A percentile compares a stretch with the other conserved stretches of the same genome.
These are phyloP conservation scores for Ibidorhyncha struthersii DNA, from an alignment of 2,113 vertebrate genomes.

Conservation along the genomic window DNA sequence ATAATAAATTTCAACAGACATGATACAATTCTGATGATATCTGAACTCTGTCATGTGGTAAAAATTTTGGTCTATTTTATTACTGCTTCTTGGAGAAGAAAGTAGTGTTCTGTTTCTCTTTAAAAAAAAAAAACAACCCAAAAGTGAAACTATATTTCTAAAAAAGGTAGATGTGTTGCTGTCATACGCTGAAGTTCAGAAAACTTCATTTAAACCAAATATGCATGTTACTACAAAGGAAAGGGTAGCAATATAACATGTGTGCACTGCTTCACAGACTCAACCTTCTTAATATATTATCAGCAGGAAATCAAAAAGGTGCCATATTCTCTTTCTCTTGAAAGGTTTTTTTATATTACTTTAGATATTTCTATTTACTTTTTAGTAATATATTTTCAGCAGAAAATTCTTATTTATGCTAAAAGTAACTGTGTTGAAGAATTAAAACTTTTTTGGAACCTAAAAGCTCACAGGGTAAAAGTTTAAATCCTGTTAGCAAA, in stretches of 20 bases:
- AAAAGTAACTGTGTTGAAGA: neutral
- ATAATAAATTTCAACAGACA: neutral
- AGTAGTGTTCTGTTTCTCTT: neutral
- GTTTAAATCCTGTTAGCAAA: neutral
- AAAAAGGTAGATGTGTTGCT: neutral
- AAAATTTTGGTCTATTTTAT: neutral
- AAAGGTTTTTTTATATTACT: neutral
- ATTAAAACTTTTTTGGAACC: neutral
- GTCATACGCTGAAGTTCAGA: neutral
- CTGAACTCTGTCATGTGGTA: neutral
- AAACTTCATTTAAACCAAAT: neutral
- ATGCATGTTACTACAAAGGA: neutral
- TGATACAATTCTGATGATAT: neutral
- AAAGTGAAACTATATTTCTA: neutral
- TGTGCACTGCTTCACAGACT: neutral
- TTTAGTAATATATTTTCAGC: neutral
- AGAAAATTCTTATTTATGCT: neutral
- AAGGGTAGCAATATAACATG: neutral
- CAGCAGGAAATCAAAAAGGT: neutral
- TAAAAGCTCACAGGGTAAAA: neutral
- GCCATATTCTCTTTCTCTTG: neutral
- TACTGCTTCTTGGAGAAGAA: neutral
- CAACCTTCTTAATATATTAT: neutral
- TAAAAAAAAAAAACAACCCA: neutral
- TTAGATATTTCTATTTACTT: neutral